Percentiles rank a stretch among this genome's conserved stretches.
These are phyloP conservation scores for Crotalus tigris DNA, from an alignment of 2,113 vertebrate species.

Conservation along the genomic window DNA sequence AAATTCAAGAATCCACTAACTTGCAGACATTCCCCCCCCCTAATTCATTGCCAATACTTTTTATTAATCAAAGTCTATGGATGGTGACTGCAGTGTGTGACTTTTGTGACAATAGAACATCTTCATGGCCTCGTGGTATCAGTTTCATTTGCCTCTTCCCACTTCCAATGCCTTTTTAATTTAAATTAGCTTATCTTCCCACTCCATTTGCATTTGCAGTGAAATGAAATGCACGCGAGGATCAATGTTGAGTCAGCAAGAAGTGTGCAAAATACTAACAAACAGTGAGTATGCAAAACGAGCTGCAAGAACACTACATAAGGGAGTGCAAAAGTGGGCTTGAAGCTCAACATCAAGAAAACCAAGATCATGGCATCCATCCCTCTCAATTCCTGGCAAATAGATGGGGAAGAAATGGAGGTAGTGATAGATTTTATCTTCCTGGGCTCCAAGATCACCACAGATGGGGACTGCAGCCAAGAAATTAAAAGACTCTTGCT, in stretches of 20 bases:
- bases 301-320: conserved; percentile 22
- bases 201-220: background rate
- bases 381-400: too few species aligned
- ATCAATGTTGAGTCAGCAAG: background rate
- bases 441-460: too few species aligned
- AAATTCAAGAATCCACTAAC: too few species aligned
- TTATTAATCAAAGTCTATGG: background rate
- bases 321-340: background rate
- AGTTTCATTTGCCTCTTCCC: fast-evolving
- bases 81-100: background rate
- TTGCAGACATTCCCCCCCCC: background rate
- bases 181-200: background rate
- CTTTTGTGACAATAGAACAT: background rate
- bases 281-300: background rate
- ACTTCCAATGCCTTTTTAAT: fast-evolving
- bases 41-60: background rate
- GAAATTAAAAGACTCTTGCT: too few species aligned
- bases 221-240: background rate
- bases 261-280: background rate
- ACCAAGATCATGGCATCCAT: too few species aligned
- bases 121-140: background rate
- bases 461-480: too few species aligned
- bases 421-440: too few species aligned
- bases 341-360: too few species aligned
- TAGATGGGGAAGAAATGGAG: too few species aligned